Conservation (phyloP, 1,140 invertebrate species). For the Ptiloglossa arizonensis region DNA sequence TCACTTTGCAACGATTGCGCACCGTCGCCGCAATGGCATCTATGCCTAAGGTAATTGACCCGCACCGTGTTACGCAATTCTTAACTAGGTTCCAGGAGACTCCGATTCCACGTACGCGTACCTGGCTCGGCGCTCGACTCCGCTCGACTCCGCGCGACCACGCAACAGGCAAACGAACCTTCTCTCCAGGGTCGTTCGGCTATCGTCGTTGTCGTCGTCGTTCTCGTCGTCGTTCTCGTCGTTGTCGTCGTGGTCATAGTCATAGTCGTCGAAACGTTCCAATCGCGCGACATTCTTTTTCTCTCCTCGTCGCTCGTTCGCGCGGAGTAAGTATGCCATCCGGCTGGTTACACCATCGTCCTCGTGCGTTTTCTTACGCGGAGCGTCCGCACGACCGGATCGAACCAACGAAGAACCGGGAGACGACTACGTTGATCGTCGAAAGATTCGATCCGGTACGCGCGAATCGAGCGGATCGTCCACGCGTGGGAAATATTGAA, state of each 20-base stretch:
- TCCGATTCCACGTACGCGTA: slow-evolving; percentile 61
- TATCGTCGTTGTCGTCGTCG: too few species aligned
- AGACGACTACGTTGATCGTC: too few species aligned
- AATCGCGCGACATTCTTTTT: slow-evolving; percentile 31
- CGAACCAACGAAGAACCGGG: too few species aligned
- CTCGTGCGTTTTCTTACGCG: background rate
- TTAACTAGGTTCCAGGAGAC: slow-evolving; percentile 66
- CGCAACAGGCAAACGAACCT: slow-evolving; percentile 57
- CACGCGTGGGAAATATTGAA: too few species aligned
- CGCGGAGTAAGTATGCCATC: slow-evolving; percentile 24
- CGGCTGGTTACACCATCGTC: slow-evolving; percentile 20
- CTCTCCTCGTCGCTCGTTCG: too few species aligned
- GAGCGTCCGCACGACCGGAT: background rate
- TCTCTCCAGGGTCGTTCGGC: slow-evolving; percentile 53
- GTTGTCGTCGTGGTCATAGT: too few species aligned
- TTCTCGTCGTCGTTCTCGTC: too few species aligned
- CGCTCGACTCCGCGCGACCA: background rate
- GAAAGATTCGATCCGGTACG: too few species aligned
- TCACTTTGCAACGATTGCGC: slow-evolving; percentile 60
- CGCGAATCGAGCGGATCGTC: too few species aligned
- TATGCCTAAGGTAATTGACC: slow-evolving; percentile 63
- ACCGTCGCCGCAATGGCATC: slow-evolving; percentile 62
- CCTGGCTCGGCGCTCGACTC: slow-evolving; percentile 19
- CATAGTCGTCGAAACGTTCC: too few species aligned
- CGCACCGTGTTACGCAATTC: slow-evolving; percentile 63